Percentiles rank a stretch among this genome's conserved stretches.
These are phyloP conservation scores for Scomber japonicus DNA, from an alignment of 2,113 vertebrate species.

Conservation along the genomic window DNA sequence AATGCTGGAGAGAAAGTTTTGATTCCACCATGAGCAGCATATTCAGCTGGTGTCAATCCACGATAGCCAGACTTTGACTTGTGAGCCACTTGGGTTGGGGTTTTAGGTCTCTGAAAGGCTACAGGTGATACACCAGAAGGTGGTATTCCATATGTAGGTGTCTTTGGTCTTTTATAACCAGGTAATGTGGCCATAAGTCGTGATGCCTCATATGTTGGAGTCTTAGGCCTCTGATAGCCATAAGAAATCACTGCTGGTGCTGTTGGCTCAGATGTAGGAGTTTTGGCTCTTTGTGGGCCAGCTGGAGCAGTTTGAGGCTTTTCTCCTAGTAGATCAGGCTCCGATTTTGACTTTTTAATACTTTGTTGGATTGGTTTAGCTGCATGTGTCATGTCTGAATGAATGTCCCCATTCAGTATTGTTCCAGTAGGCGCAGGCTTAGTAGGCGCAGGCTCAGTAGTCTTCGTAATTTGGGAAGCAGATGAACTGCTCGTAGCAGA, in stretches of 20 bases:
- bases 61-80: slow-evolving; percentile 79
- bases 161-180: slow-evolving; percentile 76
- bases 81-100: slow-evolving; percentile 67
- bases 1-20: slow-evolving; percentile 76
- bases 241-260: slow-evolving; percentile 23
- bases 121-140: slow-evolving; percentile 46
- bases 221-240: slow-evolving; percentile 66
- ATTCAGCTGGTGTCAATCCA: slow-evolving; percentile 83
- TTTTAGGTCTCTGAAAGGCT: slow-evolving; percentile 78
- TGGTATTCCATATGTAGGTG: slow-evolving; percentile 61
- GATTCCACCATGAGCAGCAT: slow-evolving; percentile 84
- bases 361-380: slow-evolving; percentile 45
- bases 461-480: slow-evolving; percentile 22
- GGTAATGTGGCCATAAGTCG: slow-evolving; percentile 61
- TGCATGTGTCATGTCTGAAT: slow-evolving; percentile 42
- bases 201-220: slow-evolving; percentile 71
- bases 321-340: slow-evolving; percentile 51
- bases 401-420: slow-evolving; percentile 65
- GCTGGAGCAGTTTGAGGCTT: slow-evolving; percentile 10
- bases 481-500: slow-evolving; percentile 19
- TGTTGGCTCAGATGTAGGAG: slow-evolving; percentile 38
- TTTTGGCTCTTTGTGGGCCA: slow-evolving; percentile 38
- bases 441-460: slow-evolving; percentile 27
- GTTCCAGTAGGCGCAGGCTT: slow-evolving; percentile 39
- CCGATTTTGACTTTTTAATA: slow-evolving; percentile 61